These are phyloP conservation scores for Melanotus villosus DNA, from an alignment of 2,888 invertebrate genomes.

Conservation along the genomic window DNA sequence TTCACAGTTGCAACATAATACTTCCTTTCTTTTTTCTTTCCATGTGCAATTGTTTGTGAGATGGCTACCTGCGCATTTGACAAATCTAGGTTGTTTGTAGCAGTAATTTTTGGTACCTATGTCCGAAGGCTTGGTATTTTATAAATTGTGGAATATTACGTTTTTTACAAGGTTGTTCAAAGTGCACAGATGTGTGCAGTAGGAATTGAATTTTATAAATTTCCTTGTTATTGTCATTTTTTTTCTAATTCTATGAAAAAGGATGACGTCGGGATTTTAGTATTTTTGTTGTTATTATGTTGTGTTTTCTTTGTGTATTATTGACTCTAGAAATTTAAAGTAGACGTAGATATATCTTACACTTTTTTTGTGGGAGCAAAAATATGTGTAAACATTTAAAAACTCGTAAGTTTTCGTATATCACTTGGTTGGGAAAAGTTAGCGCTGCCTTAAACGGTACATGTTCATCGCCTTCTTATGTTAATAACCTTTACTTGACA, in stretches of 20 bases:
- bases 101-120: conserved; percentile 13
- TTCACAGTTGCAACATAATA: conserved; percentile 6
- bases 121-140: not conserved
- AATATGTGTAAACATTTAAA: too few relatives aligned
- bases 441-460: too few relatives aligned
- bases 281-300: not conserved
- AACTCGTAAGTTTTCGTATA: too few relatives aligned
- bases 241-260: not conserved
- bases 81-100: conserved; percentile 1
- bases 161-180: conserved; percentile 17
- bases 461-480: too few relatives aligned
- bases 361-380: too few relatives aligned
- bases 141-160: too few relatives aligned
- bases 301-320: not conserved
- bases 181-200: not conserved
- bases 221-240: conserved; percentile 7
- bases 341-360: too few relatives aligned
- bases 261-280: not conserved
- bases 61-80: not conserved
- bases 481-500: too few relatives aligned
- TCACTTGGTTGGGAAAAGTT: too few relatives aligned
- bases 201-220: too few relatives aligned
- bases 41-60: too few relatives aligned
- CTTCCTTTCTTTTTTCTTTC: conserved; percentile 12
- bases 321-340: too few relatives aligned